These are phyloP conservation scores for Neotragus moschatus DNA, from an alignment of 2,113 vertebrate species.

Conservation along the genomic window DNA sequence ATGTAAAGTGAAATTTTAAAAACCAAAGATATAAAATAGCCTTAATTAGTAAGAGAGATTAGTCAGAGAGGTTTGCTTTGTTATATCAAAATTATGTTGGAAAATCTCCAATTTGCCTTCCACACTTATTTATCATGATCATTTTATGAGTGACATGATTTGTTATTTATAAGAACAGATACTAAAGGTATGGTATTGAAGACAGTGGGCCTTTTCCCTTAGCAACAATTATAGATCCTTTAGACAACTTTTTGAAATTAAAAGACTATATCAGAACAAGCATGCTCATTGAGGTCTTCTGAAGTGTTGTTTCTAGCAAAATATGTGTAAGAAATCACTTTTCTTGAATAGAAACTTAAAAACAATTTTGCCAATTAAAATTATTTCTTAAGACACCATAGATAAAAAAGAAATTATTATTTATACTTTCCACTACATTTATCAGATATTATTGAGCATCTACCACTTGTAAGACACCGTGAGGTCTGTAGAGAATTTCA, in stretches of 20 bases:
- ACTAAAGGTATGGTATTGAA: not conserved
- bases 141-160: not conserved
- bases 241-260: not conserved
- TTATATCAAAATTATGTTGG: not conserved
- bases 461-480: not conserved
- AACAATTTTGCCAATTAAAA: not conserved
- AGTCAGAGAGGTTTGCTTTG: not conserved
- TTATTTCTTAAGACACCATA: not conserved
- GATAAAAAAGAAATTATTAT: not conserved
- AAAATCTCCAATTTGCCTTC: not conserved
- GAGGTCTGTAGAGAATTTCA: not conserved
- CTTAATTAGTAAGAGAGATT: not conserved
- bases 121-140: not conserved
- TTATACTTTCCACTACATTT: not conserved
- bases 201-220: not conserved
- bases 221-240: not conserved
- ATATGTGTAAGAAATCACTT: not conserved
- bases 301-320: not conserved
- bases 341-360: not conserved
- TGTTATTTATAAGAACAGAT: slow-evolving; percentile 7
- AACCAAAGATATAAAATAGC: not conserved
- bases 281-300: not conserved
- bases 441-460: not conserved
- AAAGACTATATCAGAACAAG: not conserved
- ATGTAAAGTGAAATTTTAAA: not conserved